phyloP scores from a whole-genome alignment of 2,797 vertebrate species.

The Lutjanus argentimaculatus region DNA sequence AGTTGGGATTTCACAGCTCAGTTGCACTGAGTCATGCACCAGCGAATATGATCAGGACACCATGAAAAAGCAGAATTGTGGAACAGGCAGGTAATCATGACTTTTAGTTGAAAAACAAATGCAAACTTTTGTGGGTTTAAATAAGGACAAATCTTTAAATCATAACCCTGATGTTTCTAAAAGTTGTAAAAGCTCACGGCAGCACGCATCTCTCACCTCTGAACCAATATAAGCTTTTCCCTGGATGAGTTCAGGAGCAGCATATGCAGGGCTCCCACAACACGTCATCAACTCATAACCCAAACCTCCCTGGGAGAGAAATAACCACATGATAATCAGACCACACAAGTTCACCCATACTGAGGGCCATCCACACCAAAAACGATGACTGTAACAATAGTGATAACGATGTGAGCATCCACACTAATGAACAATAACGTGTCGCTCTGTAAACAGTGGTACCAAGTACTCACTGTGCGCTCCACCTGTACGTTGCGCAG shows the following conservation, averaged over 20 bases:
- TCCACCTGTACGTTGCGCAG: too few species aligned
- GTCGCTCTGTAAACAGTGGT: too few species aligned
- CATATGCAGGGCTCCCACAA: slow-evolving; percentile 96
- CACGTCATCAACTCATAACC: slow-evolving; percentile 93
- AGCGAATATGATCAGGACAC: slow-evolving; percentile 62
- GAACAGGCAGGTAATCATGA: slow-evolving; percentile 55
- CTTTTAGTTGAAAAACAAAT: slow-evolving; percentile 53
- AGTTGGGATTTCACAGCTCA: slow-evolving; percentile 72
- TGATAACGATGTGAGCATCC: too few species aligned
- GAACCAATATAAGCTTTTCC: slow-evolving; percentile 97
- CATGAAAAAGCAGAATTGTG: slow-evolving; percentile 55
- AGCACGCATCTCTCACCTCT: slow-evolving; percentile 85
- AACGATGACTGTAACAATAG: too few species aligned
- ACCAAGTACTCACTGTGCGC: too few species aligned
- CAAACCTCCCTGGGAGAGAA: slow-evolving; percentile 89
- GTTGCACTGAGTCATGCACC: slow-evolving; percentile 67
- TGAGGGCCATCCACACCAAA: too few species aligned
- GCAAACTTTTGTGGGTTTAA: slow-evolving; percentile 29
- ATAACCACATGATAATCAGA: not conserved
- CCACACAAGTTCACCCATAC: not conserved
- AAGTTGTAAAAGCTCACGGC: not conserved
- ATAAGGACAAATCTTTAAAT: slow-evolving; percentile 11
- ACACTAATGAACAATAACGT: too few species aligned
- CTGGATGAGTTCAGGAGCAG: slow-evolving; percentile 96
- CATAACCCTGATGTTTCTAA: not conserved